Conservation (phyloP, 2,113 vertebrate species). For the Apistogramma diplotaenia region DNA sequence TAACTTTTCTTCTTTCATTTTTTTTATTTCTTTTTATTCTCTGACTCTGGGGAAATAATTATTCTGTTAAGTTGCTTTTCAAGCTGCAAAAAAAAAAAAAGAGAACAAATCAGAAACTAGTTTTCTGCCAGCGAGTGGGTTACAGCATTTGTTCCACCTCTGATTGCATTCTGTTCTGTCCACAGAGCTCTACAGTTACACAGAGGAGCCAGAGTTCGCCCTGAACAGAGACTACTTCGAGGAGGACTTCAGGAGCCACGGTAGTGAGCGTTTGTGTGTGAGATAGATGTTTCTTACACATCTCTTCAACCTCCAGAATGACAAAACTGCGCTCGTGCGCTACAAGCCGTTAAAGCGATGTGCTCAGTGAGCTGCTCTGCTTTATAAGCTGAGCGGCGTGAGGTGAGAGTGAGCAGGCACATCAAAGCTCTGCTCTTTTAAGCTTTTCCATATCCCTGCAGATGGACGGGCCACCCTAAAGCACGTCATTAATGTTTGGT, state of each 20-base stretch:
- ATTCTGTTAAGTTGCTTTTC: background rate
- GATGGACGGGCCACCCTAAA: background rate
- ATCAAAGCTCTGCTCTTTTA: slow-evolving; percentile 41
- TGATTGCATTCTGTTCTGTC: background rate
- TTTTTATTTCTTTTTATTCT: background rate
- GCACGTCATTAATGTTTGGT: background rate
- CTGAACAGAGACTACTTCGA: slow-evolving; percentile 92
- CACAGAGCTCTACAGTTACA: slow-evolving; percentile 97
- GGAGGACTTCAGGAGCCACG: slow-evolving; percentile 90
- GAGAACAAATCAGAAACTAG: background rate
- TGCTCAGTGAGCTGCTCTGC: background rate
- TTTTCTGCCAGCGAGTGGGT: background rate
- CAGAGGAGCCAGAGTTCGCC: slow-evolving; percentile 90
- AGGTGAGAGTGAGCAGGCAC: slow-evolving; percentile 10
- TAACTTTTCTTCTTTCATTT: no score
- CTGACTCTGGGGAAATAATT: background rate
- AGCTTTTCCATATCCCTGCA: slow-evolving; percentile 16
- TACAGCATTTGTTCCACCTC: background rate
- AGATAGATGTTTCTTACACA: background rate
- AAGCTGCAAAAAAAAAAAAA: no score
- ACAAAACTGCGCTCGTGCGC: background rate
- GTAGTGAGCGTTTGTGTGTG: slow-evolving; percentile 63
- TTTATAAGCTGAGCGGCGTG: background rate
- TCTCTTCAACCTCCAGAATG: background rate
- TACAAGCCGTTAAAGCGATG: background rate